A percentile compares a stretch with the other conserved stretches of the same genome.
These are phyloP conservation scores for Hylaeus volcanicus DNA, from an alignment of 1,140 invertebrate species.

Conservation along the genomic window DNA sequence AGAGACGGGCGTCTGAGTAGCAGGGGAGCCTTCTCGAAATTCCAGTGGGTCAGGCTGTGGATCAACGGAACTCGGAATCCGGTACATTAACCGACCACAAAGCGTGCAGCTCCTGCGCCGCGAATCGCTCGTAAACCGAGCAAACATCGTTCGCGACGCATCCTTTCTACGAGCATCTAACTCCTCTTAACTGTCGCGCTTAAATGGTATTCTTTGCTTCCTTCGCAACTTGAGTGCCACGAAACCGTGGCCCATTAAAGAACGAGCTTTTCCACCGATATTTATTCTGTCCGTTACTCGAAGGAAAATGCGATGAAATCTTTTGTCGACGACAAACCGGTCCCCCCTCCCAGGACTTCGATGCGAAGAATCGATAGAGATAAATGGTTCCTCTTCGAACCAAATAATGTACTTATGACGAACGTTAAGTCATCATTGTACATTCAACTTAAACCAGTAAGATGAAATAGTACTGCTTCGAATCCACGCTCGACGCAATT, in stretches of 20 bases:
- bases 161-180: conserved; percentile 60
- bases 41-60: conserved; percentile 43
- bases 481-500: background rate
- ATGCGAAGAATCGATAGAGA: conserved; percentile 8
- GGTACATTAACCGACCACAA: conserved; percentile 65
- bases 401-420: conserved; percentile 9
- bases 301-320: background rate
- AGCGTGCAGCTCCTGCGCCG: conserved; percentile 40
- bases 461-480: background rate
- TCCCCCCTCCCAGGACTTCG: background rate
- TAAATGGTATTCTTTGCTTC: conserved; percentile 64
- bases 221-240: conserved; percentile 36
- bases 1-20: conserved; percentile 14
- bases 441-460: background rate
- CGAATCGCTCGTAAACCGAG: conserved; percentile 68
- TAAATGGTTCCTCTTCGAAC: background rate
- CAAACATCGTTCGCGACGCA: conserved; percentile 61
- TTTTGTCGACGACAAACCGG: background rate
- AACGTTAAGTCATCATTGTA: background rate
- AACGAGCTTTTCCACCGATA: conserved; percentile 41
- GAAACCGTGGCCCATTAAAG: conserved; percentile 53
- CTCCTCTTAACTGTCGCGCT: conserved; percentile 61
- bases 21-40: conserved; percentile 37
- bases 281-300: conserved; percentile 35
- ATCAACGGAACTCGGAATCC: conserved; percentile 64